Evolutionary conservation across 2,113 vertebrate species (phyloP).

Genomic region (Pseudorhombus dupliciocellatus): DNA sequence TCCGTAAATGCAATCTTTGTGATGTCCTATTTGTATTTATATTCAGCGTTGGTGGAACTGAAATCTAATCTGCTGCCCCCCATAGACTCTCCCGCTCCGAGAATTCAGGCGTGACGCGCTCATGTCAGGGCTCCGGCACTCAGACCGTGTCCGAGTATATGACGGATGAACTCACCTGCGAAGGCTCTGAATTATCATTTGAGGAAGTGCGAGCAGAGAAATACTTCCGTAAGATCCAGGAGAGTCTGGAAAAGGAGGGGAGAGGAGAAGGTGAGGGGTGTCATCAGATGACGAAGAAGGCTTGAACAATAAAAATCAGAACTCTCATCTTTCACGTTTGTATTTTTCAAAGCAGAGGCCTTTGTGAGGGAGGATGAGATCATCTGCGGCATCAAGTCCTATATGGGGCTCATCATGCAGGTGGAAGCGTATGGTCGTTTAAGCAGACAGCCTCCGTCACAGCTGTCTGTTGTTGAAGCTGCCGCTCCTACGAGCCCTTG

Average conservation of each 20-base stretch:
- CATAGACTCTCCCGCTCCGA: conserved; percentile 78
- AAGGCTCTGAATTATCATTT: conserved; percentile 84
- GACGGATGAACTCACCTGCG: conserved; percentile 77
- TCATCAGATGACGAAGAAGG: neutral
- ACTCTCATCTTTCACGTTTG: neutral
- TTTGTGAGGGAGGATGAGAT: conserved; percentile 41
- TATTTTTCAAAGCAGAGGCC: conserved; percentile 28
- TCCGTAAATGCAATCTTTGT: too few relatives aligned
- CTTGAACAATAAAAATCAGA: neutral
- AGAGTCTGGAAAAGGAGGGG: conserved; percentile 64
- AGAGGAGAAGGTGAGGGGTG: conserved; percentile 31
- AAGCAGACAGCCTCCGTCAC: neutral
- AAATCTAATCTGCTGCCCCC: neutral
- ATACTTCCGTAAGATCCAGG: conserved; percentile 67
- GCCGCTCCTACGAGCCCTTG: neutral
- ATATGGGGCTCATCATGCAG: conserved; percentile 41
- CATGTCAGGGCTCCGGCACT: neutral
- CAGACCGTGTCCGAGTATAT: conserved; percentile 79
- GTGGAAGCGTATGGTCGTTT: neutral
- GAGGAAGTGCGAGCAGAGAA: conserved; percentile 85
- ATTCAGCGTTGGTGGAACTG: too few relatives aligned
- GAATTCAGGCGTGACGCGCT: conserved; percentile 14
- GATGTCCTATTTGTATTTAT: too few relatives aligned
- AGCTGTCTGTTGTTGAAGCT: conserved; percentile 7
- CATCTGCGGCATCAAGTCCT: conserved; percentile 26